phyloP scores from a whole-genome alignment of 2,888 invertebrate genomes.

The Polydrusus pterygomalis region DNA sequence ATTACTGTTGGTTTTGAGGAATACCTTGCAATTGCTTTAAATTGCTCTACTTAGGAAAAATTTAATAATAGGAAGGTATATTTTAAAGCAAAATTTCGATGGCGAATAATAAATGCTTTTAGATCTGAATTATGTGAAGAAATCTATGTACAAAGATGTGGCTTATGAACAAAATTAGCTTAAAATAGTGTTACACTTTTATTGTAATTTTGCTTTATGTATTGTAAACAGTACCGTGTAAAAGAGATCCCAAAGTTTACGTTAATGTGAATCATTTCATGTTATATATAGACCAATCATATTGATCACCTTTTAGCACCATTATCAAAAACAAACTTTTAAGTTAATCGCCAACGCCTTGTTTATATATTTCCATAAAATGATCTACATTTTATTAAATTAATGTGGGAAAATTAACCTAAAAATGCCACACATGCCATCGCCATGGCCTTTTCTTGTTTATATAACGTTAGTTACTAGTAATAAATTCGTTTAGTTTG shows the following conservation, averaged over 20 bases:
- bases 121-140: background rate
- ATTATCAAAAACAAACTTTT: background rate
- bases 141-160: constrained; percentile 29
- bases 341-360: too few species aligned
- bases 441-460: background rate
- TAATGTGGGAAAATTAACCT: background rate
- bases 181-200: constrained; percentile 36
- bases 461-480: constrained; percentile 27
- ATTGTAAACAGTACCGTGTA: constrained; percentile 43
- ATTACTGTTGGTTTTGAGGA: constrained; percentile 94
- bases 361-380: too few species aligned
- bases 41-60: constrained; percentile 74
- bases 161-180: constrained; percentile 5
- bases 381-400: background rate
- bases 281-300: background rate
- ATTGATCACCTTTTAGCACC: background rate
- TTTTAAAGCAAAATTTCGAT: background rate
- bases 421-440: constrained; percentile 1
- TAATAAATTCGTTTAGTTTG: constrained; percentile 48
- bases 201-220: constrained; percentile 34
- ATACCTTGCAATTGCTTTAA: constrained; percentile 88
- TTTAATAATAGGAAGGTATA: background rate
- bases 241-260: constrained; percentile 27
- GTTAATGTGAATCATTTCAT: constrained; percentile 14
- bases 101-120: background rate